These are phyloP conservation scores for Nemurella pictetii DNA, from an alignment of 2,888 invertebrate genomes.

Conservation along the genomic window DNA sequence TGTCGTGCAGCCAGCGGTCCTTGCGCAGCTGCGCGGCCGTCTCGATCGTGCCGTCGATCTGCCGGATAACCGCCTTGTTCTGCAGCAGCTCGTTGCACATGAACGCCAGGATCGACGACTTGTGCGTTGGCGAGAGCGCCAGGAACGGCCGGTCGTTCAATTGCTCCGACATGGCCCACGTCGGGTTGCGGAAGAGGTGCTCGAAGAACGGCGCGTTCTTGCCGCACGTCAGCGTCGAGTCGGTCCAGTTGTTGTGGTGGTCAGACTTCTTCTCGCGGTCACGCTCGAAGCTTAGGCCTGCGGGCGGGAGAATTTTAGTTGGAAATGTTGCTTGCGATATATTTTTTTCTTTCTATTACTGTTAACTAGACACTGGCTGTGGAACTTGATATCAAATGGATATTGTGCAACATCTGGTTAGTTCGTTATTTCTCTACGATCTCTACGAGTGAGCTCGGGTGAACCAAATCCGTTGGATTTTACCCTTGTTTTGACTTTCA, in stretches of 20 bases:
- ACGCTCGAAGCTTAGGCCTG: conserved; percentile 76
- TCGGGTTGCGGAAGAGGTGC: conserved; percentile 72
- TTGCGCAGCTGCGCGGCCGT: conserved; percentile 83
- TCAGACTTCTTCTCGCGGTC: conserved; percentile 82
- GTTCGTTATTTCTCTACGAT: too few species aligned
- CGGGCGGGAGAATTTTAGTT: not conserved
- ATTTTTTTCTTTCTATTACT: too few species aligned
- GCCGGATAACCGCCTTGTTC: conserved; percentile 86
- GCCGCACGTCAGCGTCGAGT: conserved; percentile 58
- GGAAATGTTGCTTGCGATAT: too few species aligned
- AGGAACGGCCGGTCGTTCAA: conserved; percentile 84
- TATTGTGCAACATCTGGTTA: too few species aligned
- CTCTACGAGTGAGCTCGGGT: too few species aligned
- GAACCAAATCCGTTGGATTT: too few species aligned
- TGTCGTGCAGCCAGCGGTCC: conserved; percentile 90
- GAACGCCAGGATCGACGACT: conserved; percentile 86
- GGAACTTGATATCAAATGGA: too few species aligned
- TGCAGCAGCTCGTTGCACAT: conserved; percentile 93
- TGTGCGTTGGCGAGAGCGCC: conserved; percentile 80
- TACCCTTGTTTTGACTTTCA: too few species aligned
- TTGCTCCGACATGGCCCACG: conserved; percentile 78
- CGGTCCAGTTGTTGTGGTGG: conserved; percentile 60
- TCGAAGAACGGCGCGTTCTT: conserved; percentile 82
- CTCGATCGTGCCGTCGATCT: conserved; percentile 87
- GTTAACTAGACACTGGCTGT: too few species aligned